These are phyloP conservation scores for Tenualosa thibaudeaui DNA, from an alignment of 2,797 vertebrate species.

Conservation along the genomic window DNA sequence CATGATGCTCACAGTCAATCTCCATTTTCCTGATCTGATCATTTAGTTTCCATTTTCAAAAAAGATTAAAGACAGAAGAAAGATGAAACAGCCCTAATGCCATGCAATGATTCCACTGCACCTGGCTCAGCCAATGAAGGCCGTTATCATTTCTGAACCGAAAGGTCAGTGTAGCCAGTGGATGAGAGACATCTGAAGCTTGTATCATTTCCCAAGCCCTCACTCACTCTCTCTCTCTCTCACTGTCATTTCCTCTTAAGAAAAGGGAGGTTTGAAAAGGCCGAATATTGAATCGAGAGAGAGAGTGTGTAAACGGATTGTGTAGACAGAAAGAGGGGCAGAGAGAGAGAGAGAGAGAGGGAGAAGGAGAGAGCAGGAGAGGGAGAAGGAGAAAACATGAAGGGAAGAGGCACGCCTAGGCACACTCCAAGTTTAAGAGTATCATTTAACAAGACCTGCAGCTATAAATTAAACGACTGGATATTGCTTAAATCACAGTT, in stretches of 20 bases:
- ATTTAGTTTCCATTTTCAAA: neutral
- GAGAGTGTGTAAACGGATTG: neutral
- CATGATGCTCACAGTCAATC: neutral
- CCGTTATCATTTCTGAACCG: neutral
- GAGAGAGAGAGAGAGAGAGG: neutral
- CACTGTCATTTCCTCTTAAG: neutral
- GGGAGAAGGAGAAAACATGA: neutral
- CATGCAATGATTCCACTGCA: neutral
- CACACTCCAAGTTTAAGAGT: slow-evolving; percentile 33
- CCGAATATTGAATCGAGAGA: neutral
- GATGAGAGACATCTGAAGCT: neutral
- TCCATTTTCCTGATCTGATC: neutral
- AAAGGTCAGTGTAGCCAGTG: neutral
- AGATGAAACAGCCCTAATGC: neutral
- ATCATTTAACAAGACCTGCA: slow-evolving; percentile 45
- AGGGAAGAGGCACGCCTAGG: neutral
- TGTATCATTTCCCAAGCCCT: neutral
- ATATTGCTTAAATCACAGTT: slow-evolving; percentile 30
- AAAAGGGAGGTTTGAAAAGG: neutral
- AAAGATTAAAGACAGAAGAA: neutral
- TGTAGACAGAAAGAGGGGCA: neutral
- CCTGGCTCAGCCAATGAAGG: neutral
- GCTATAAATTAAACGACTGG: slow-evolving; percentile 47
- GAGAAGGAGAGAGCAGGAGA: neutral
- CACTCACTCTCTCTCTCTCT: neutral